phyloP scores from a whole-genome alignment of 2,113 vertebrate species.

The Asarcornis scutulata region DNA sequence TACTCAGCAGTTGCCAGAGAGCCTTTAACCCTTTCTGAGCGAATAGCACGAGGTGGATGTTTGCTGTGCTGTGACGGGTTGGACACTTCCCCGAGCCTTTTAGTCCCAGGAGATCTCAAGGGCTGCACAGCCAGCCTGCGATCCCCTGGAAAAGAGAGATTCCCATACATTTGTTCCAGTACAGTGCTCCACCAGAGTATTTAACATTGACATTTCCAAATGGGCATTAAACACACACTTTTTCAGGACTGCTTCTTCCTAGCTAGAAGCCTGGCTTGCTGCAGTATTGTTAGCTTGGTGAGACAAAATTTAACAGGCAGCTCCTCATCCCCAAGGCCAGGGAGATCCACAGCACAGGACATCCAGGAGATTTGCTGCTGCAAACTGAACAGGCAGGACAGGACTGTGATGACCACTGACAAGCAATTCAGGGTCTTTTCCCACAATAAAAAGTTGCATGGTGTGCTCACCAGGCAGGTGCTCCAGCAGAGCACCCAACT shows the following conservation, averaged over 20 bases:
- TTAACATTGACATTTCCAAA: background rate
- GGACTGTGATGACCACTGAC: background rate
- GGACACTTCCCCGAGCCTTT: background rate
- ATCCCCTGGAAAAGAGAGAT: background rate
- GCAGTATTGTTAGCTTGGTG: background rate
- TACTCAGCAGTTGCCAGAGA: background rate
- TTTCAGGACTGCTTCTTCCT: background rate
- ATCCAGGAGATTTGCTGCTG: background rate
- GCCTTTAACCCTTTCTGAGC: constrained; percentile 10
- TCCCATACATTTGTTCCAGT: background rate
- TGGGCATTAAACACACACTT: background rate
- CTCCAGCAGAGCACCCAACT: background rate
- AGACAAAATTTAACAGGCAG: background rate
- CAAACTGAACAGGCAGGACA: background rate
- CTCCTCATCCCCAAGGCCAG: too few species aligned
- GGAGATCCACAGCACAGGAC: background rate
- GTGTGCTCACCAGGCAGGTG: background rate
- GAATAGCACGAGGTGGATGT: background rate
- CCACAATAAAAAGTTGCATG: background rate
- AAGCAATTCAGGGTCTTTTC: background rate
- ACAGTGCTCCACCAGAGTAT: background rate
- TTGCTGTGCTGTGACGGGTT: background rate
- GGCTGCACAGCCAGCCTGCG: background rate
- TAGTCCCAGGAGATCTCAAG: background rate
- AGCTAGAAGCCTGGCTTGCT: background rate